A percentile compares a stretch with the other conserved stretches of the same genome.
Evolutionary conservation across 2,888 invertebrate species (phyloP).

Genomic region (Electrophaes corylata): DNA sequence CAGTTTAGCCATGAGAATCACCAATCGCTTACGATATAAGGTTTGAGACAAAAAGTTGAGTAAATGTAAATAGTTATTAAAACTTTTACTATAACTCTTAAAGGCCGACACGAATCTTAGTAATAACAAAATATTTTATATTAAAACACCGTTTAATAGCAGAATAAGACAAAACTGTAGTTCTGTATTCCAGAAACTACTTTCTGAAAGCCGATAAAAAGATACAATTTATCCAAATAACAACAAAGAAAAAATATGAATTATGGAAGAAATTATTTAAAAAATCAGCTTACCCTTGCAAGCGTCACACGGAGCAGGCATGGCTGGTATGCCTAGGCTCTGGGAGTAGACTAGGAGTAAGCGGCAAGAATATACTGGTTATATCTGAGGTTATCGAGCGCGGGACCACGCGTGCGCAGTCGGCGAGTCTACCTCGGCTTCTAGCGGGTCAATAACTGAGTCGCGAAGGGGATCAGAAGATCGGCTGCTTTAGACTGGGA

Average conservation of each 20-base stretch:
- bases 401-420: slow-evolving; percentile 62
- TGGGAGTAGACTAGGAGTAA: slow-evolving; percentile 48
- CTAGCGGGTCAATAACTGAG: slow-evolving; percentile 80
- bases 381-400: slow-evolving; percentile 33
- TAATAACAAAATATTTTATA: too few species aligned
- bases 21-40: too few species aligned
- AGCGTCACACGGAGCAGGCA: slow-evolving; percentile 78
- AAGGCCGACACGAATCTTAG: too few species aligned
- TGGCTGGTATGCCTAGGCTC: slow-evolving; percentile 49
- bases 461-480: slow-evolving; percentile 48
- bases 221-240: too few species aligned
- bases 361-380: neutral
- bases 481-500: slow-evolving; percentile 49
- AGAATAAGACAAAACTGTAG: too few species aligned
- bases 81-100: too few species aligned
- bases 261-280: neutral
- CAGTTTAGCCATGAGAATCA: too few species aligned
- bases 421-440: slow-evolving; percentile 14
- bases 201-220: too few species aligned
- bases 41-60: too few species aligned
- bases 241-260: neutral
- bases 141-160: too few species aligned
- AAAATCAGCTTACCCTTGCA: slow-evolving; percentile 69
- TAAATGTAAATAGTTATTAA: too few species aligned
- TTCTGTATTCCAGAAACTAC: too few species aligned